Evolutionary conservation across 2,888 invertebrate species (phyloP).

Genomic region (Anthrax anthrax): DNA sequence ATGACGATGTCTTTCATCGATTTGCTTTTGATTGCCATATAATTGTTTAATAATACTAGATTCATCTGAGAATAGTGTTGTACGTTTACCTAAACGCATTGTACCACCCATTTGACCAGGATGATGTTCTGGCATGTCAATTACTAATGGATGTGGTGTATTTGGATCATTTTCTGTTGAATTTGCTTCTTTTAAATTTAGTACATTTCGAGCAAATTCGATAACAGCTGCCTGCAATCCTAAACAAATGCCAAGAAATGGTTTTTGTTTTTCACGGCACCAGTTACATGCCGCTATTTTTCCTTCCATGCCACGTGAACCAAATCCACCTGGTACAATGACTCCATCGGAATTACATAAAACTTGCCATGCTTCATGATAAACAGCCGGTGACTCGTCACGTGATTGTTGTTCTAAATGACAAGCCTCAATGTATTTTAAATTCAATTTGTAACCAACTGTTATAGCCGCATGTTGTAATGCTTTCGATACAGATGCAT

Average conservation of each 20-base stretch:
- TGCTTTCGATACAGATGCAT: constrained; percentile 91
- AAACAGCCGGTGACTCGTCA: constrained; percentile 60
- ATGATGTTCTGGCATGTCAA: constrained; percentile 99
- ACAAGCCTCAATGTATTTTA: constrained; percentile 85
- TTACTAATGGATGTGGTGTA: constrained; percentile 65
- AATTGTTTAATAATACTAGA: constrained; percentile 49
- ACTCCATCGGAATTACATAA: constrained; percentile 82
- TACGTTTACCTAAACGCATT: constrained; percentile 91
- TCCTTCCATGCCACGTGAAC: constrained; percentile 88
- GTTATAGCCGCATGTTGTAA: constrained; percentile 84
- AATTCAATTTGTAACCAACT: constrained; percentile 65
- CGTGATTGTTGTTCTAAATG: constrained; percentile 66
- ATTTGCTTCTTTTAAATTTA: constrained; percentile 63
- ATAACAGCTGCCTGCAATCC: constrained; percentile 94
- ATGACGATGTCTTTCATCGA: constrained; percentile 94
- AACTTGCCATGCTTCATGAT: constrained; percentile 87
- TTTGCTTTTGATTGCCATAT: constrained; percentile 58
- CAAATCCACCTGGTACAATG: constrained; percentile 96
- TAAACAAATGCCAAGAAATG: constrained; percentile 92
- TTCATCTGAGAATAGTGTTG: constrained; percentile 57
- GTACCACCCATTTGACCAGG: constrained; percentile 89
- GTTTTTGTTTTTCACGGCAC: constrained; percentile 81
- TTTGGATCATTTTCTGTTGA: constrained; percentile 71
- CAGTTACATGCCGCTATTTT: constrained; percentile 88
- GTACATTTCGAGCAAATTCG: constrained; percentile 81